These are phyloP conservation scores for Channa argus DNA, from an alignment of 2,113 vertebrate species.

Conservation along the genomic window DNA sequence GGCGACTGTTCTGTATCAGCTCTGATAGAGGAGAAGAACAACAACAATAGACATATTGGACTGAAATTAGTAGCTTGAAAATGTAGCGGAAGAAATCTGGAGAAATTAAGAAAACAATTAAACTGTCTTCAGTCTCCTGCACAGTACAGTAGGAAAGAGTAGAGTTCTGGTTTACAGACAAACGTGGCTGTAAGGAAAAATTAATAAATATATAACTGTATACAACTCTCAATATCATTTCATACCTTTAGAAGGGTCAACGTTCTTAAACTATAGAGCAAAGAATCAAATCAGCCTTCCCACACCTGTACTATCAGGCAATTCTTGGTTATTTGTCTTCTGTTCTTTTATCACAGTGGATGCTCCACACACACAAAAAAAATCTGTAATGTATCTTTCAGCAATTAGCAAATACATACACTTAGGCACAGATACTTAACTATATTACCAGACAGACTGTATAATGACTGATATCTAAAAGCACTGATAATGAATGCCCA, in stretches of 20 bases:
- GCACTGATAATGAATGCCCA: slow-evolving; percentile 8
- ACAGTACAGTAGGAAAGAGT: too few relatives aligned
- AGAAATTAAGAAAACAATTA: too few relatives aligned
- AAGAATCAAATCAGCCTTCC: slow-evolving; percentile 23
- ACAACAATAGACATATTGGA: too few relatives aligned
- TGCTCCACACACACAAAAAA: slow-evolving; percentile 35
- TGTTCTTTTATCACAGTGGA: slow-evolving; percentile 26
- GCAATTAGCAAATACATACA: slow-evolving; percentile 31
- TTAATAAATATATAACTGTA: not conserved
- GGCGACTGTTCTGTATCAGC: slow-evolving; percentile 80
- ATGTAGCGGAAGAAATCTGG: too few relatives aligned
- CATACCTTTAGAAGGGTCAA: too few relatives aligned
- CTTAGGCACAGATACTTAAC: slow-evolving; percentile 11
- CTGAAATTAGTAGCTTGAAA: too few relatives aligned
- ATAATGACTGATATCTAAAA: slow-evolving; percentile 26
- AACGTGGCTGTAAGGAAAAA: not conserved
- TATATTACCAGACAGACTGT: slow-evolving; percentile 48
- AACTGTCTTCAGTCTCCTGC: too few relatives aligned
- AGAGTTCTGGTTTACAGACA: not conserved
- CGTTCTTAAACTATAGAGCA: not conserved
- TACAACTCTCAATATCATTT: too few relatives aligned
- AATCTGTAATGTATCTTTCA: slow-evolving; percentile 6
- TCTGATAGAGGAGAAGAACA: slow-evolving; percentile 62
- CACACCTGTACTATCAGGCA: slow-evolving; percentile 6
- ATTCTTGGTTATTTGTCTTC: slow-evolving; percentile 32